phyloP scores from a whole-genome alignment of 2,797 vertebrate species.

The Pelodytes ibericus region DNA sequence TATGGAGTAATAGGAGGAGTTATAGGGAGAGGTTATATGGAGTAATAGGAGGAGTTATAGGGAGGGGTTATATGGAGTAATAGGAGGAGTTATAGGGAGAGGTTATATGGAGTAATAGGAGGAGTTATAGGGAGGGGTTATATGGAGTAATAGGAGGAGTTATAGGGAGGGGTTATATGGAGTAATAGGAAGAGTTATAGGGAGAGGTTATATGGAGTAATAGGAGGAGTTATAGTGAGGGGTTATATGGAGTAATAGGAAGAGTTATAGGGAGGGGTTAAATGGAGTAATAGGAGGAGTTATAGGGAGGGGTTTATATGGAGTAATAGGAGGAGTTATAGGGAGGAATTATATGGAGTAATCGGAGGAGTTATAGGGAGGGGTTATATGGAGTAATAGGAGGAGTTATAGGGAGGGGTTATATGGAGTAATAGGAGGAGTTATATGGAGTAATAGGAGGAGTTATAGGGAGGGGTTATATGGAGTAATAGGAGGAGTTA shows the following conservation, averaged over 20 bases:
- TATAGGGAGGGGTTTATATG: too few species aligned
- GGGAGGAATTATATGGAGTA: constrained; percentile 7
- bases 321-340: neutral
- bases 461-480: neutral
- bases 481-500: neutral
- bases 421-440: neutral
- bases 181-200: neutral
- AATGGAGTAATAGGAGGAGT: neutral
- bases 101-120: constrained; percentile 2
- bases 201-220: constrained; percentile 2
- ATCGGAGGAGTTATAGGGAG: too few species aligned
- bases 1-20: too few species aligned
- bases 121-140: neutral
- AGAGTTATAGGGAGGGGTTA: neutral
- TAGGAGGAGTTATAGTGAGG: too few species aligned
- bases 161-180: neutral
- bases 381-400: neutral
- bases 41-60: too few species aligned
- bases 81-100: too few species aligned
- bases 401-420: neutral
- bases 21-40: too few species aligned
- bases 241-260: neutral
- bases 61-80: too few species aligned
- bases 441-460: too few species aligned
- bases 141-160: constrained; percentile 3